Percentiles rank a stretch among this genome's conserved stretches.
Conservation (phyloP, 2,888 invertebrate genomes). For the Drosophila anomalata region DNA sequence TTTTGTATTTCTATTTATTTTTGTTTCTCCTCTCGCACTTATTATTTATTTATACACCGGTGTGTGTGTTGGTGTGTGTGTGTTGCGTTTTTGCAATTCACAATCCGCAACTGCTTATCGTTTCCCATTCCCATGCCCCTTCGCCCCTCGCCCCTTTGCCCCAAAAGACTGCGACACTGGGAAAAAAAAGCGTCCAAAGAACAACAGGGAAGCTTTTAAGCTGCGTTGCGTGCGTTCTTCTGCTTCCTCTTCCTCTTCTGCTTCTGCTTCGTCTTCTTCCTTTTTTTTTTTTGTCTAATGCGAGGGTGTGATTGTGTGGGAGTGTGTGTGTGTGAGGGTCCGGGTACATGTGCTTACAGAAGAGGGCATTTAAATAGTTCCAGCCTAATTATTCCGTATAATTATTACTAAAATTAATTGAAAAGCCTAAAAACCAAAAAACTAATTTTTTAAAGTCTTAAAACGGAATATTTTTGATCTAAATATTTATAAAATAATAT, state of each 20-base stretch:
- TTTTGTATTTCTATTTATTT: neutral
- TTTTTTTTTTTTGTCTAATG: constrained; percentile 51
- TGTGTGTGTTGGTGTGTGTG: constrained; percentile 19
- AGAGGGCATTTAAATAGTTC: neutral
- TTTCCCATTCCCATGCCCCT: constrained; percentile 1
- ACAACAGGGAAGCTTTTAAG: constrained; percentile 31
- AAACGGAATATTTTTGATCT: too few relatives aligned
- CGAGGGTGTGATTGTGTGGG: constrained; percentile 40
- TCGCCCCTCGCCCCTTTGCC: neutral
- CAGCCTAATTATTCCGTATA: too few relatives aligned
- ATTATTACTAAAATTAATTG: too few relatives aligned
- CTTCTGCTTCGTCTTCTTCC: neutral
- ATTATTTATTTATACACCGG: constrained; percentile 50
- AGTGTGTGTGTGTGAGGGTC: constrained; percentile 9
- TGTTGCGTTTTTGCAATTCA: constrained; percentile 70
- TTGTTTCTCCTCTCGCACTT: constrained; percentile 30
- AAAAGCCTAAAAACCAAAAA: too few relatives aligned
- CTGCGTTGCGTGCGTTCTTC: constrained; percentile 46
- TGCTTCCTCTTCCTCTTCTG: constrained; percentile 28
- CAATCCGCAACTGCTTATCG: constrained; percentile 48
- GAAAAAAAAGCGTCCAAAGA: constrained; percentile 1
- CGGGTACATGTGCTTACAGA: constrained; percentile 6
- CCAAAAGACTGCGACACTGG: neutral
- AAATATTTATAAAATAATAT: too few relatives aligned
- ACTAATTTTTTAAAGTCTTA: too few relatives aligned